A percentile compares a stretch with the other conserved stretches of the same genome.
Conservation (phyloP, 2,797 vertebrate species). For the Platyrinchus mystaceus region DNA sequence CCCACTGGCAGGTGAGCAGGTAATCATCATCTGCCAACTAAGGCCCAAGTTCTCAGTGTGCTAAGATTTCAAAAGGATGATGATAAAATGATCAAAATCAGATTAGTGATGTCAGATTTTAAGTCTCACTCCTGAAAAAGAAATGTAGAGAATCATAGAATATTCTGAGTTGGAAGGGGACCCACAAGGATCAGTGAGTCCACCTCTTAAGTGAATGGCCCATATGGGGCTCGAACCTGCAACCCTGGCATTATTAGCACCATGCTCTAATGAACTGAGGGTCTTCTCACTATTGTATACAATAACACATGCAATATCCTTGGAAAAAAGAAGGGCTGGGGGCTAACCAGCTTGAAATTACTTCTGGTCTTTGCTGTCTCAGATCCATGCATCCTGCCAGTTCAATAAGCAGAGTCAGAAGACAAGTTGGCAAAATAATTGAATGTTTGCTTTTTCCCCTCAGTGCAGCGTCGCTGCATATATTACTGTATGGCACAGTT, state of each 20-base stretch:
- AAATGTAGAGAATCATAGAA: neutral
- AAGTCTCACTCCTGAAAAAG: neutral
- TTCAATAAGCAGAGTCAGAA: neutral
- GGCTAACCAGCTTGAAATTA: neutral
- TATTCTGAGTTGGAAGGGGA: neutral
- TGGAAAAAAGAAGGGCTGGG: neutral
- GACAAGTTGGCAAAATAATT: neutral
- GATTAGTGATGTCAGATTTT: neutral
- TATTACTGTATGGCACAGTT: neutral
- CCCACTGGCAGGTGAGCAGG: neutral
- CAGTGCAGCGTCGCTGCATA: neutral
- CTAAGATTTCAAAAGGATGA: neutral
- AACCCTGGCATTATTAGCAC: neutral
- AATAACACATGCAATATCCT: neutral
- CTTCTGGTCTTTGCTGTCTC: neutral
- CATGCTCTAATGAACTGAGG: neutral
- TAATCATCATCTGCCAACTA: neutral
- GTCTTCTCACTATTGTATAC: neutral
- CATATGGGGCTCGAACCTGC: rapidly evolving
- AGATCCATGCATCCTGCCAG: neutral
- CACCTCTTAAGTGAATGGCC: neutral
- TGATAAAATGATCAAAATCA: neutral
- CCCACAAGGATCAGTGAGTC: neutral
- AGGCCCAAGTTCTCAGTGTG: neutral
- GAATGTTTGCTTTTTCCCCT: neutral